phyloP scores from a whole-genome alignment of 2,888 invertebrate genomes.

The Dione vanillae region DNA sequence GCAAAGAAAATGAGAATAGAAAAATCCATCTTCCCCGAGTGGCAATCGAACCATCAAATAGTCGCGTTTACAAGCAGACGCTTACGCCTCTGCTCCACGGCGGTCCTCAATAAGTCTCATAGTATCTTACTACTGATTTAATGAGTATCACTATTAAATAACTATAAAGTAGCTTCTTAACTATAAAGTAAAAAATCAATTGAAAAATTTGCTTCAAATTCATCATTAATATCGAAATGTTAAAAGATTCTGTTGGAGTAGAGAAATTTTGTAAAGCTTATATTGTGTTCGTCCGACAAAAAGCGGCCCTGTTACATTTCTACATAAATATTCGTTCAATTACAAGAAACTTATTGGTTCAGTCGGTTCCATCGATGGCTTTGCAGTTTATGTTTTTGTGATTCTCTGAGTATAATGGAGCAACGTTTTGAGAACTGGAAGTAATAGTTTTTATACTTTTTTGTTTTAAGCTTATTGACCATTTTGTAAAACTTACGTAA shows the following conservation, averaged over 20 bases:
- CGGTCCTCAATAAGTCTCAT: no score
- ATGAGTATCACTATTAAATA: no score
- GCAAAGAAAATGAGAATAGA: no score
- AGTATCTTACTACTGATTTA: no score
- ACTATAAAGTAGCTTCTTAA: background rate
- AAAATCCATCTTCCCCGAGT: no score
- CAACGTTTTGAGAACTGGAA: constrained; percentile 10
- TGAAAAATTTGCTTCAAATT: background rate
- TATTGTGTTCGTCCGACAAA: constrained; percentile 57
- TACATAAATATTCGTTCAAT: constrained; percentile 69
- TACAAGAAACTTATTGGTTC: constrained; percentile 48
- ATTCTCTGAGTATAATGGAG: constrained; percentile 15
- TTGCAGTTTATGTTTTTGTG: constrained; percentile 38
- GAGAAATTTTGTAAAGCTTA: constrained; percentile 44
- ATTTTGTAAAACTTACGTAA: background rate
- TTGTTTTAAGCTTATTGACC: background rate
- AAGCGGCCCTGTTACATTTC: constrained; percentile 69
- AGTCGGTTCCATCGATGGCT: constrained; percentile 38
- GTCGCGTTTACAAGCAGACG: no score
- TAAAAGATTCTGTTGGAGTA: background rate
- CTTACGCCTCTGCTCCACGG: no score
- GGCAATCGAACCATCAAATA: no score
- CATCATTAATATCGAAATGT: background rate
- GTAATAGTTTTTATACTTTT: background rate
- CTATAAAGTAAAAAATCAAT: background rate